These are phyloP conservation scores for Neolamprologus caudopunctatus DNA, from an alignment of 2,113 vertebrate species.

Conservation along the genomic window DNA sequence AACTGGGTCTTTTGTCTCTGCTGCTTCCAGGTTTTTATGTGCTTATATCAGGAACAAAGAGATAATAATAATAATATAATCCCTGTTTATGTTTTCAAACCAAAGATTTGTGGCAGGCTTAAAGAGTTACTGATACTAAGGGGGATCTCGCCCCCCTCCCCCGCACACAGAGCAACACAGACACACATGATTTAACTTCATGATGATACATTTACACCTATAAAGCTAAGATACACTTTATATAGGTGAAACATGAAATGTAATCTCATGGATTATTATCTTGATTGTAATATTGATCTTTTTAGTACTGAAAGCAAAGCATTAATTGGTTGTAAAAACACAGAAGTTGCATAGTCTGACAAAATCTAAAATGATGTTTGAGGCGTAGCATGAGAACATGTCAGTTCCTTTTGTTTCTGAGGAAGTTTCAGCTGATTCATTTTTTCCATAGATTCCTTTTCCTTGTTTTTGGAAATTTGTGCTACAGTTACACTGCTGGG, in stretches of 20 bases:
- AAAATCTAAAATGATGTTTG: neutral
- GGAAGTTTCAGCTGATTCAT: neutral
- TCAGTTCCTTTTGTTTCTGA: neutral
- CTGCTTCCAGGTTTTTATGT: neutral
- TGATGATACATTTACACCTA: neutral
- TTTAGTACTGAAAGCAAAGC: neutral
- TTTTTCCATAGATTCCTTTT: neutral
- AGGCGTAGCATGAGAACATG: rapidly evolving
- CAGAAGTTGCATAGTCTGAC: neutral
- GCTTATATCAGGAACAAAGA: neutral
- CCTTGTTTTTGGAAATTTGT: neutral
- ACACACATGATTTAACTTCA: neutral
- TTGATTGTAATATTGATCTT: neutral
- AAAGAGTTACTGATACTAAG: neutral
- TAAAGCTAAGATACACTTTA: too few species aligned
- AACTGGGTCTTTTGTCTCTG: neutral
- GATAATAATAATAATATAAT: too few species aligned
- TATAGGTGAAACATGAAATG: neutral
- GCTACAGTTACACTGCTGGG: neutral
- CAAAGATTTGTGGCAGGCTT: neutral
- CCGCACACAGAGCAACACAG: rapidly evolving
- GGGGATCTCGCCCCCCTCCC: neutral
- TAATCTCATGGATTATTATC: neutral
- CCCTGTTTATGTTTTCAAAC: neutral
- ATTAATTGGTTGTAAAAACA: neutral